Conservation (phyloP, 1,140 invertebrate species). For the Callitettix versicolor region DNA sequence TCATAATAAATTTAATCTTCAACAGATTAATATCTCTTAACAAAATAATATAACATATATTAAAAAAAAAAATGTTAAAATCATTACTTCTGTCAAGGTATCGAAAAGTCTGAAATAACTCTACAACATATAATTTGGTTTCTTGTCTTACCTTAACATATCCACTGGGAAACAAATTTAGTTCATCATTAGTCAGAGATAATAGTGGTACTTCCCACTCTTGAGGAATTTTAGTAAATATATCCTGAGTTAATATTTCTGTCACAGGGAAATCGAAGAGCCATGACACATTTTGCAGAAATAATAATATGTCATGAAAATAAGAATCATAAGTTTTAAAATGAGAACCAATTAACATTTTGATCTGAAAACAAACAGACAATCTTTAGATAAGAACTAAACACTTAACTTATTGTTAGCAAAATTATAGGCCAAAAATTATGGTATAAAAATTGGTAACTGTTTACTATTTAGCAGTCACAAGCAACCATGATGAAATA, state of each 20-base stretch:
- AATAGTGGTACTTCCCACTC: constrained; percentile 39
- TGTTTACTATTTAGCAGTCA: too few species aligned
- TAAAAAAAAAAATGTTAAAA: too few species aligned
- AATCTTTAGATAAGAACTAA: too few species aligned
- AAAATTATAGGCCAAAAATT: too few species aligned
- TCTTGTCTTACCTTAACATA: neutral
- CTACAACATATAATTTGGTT: neutral
- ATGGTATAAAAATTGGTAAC: too few species aligned
- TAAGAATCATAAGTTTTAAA: too few species aligned
- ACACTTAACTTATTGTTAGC: too few species aligned
- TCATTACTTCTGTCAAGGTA: neutral
- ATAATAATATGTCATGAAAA: constrained; percentile 42
- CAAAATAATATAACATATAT: too few species aligned
- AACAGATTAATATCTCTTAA: too few species aligned
- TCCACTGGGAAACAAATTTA: constrained; percentile 33
- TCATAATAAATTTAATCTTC: neutral
- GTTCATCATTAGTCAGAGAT: constrained; percentile 33
- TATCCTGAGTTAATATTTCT: constrained; percentile 43
- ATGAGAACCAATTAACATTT: too few species aligned
- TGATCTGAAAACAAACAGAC: too few species aligned
- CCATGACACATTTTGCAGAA: constrained; percentile 50
- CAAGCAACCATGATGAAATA: too few species aligned
- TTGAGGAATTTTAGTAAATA: constrained; percentile 41
- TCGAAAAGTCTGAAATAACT: neutral
- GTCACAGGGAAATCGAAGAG: constrained; percentile 55